Evolutionary conservation across 2,888 invertebrate genomes (phyloP).

Genomic region (Spilarctia lutea): DNA sequence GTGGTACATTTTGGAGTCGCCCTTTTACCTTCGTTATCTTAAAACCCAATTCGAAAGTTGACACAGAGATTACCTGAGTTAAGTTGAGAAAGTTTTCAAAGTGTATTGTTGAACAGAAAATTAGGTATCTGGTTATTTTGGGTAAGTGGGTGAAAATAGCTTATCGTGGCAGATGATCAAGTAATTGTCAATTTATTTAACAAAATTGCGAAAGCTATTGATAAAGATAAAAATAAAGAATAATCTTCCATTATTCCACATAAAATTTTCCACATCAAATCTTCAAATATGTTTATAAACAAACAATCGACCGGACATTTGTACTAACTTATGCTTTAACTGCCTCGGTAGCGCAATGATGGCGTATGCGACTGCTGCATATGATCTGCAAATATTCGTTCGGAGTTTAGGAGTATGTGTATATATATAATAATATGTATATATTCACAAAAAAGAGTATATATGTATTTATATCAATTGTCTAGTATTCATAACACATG

Average conservation of each 20-base stretch:
- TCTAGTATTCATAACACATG: too few species aligned
- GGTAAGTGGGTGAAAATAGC: conserved; percentile 7
- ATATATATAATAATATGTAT: too few species aligned
- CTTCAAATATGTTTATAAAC: too few species aligned
- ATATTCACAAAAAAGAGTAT: too few species aligned
- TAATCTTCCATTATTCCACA: too few species aligned
- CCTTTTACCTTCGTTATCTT: conserved; percentile 33
- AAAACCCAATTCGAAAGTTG: conserved; percentile 34
- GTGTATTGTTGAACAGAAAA: conserved; percentile 24
- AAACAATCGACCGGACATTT: background rate
- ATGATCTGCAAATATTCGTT: too few species aligned
- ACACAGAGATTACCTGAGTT: conserved; percentile 31
- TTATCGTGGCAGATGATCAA: background rate
- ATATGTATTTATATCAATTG: too few species aligned
- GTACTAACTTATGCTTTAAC: too few species aligned
- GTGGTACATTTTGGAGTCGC: conserved; percentile 25
- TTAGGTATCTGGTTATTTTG: conserved; percentile 15
- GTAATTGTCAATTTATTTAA: conserved; percentile 2
- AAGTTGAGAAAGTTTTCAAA: conserved; percentile 18
- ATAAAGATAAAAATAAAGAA: background rate
- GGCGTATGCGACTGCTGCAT: too few species aligned
- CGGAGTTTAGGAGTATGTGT: too few species aligned
- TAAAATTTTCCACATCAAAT: too few species aligned
- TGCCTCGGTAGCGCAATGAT: too few species aligned
- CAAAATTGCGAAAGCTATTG: background rate